These are phyloP conservation scores for Rhinogobio ventralis DNA, from an alignment of 2,797 vertebrate genomes.

Conservation along the genomic window DNA sequence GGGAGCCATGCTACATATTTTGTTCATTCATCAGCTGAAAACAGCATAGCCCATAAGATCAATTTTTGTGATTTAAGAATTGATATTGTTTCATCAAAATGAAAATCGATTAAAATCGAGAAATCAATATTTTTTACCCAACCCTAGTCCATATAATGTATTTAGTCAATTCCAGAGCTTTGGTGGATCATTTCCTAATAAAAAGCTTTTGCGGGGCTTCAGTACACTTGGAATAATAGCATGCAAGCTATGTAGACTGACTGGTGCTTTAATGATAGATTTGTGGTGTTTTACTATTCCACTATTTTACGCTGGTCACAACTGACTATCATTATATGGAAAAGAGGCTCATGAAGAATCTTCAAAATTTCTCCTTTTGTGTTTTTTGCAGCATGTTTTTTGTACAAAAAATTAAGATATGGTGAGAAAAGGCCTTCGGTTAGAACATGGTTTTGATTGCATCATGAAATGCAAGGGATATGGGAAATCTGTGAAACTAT, in stretches of 20 bases:
- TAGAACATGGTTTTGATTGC: not conserved
- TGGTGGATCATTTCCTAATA: not conserved
- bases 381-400: conserved; percentile 11
- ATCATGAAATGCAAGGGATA: not conserved
- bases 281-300: not conserved
- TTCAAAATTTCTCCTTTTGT: conserved; percentile 24
- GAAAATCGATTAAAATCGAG: no score
- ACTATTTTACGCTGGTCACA: not conserved
- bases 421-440: not conserved
- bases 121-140: not conserved
- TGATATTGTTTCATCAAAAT: not conserved
- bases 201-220: not conserved
- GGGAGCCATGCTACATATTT: not conserved
- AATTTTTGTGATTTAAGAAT: not conserved
- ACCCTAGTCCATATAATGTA: not conserved
- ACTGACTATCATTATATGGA: not conserved
- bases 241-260: not conserved
- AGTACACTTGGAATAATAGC: not conserved
- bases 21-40: not conserved
- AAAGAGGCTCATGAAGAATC: not conserved
- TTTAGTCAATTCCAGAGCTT: not conserved
- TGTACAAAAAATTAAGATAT: not conserved
- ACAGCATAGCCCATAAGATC: not conserved
- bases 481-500: conserved; percentile 17
- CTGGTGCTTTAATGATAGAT: not conserved